Base-by-base conservation (phyloP, 2,113 vertebrate genomes). In the Lethenteron camtschaticum region DNA sequence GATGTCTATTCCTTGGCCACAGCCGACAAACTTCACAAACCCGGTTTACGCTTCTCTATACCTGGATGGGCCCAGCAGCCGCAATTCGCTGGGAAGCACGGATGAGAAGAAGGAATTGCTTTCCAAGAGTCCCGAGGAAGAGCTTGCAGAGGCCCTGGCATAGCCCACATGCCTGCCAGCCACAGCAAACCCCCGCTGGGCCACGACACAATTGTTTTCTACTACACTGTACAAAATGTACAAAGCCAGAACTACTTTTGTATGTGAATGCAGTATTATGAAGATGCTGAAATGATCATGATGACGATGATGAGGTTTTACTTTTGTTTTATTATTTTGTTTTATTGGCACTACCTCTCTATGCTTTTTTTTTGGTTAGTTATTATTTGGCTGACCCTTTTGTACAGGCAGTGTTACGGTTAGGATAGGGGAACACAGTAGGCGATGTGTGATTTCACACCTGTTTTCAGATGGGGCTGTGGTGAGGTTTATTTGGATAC, bases 201-300 rank as follows among this genome's bases (percentile, higher is more conserved):
- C 60, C 71, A 70, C 16, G 66, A 11, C 41, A 20, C 41, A 4
- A 10, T 68, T n/a, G 74, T 73, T 75, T 69, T 75, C 76, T 73
- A 75, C 81, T 74, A 82, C 79, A 82, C 82, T 94, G 89, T 94
- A 90, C 82, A 91, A 91, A 90, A 81, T 91, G 87, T 90, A 90
- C 84, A 92, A 89, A 90, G 87, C 85, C 91, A 90, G 90, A 87
- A 91, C 84, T 89, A 90, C 85, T 94, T 94, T 94, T 95, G 85
- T 91, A 95, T 89, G 87, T 94, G 87, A 90, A 81, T 81, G 85
- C 90, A 95, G 88, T 95, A 88, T 91, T 94, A 89, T 87, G 63
- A 66, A 41, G 41, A 41, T 41, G 41, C 63, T 66, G 63, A 24
- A 24, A 66, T 11, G n/a, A n/a, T 16, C n/a, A 66, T 24, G 24